Evolutionary conservation across 2,113 vertebrate species (phyloP).

Genomic region (Sus scrofa): DNA sequence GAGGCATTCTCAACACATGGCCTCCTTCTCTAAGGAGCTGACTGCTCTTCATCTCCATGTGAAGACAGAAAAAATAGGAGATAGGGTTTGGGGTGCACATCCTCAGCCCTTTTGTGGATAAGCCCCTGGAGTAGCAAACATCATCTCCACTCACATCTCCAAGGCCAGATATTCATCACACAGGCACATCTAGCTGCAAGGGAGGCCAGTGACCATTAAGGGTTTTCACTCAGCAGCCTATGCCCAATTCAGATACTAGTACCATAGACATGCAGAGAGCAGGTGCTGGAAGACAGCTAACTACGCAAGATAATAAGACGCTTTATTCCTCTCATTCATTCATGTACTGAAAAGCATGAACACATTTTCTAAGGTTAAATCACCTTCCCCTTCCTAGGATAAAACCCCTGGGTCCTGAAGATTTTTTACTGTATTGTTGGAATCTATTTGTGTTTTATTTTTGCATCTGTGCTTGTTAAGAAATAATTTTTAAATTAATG

Average conservation of each 20-base stretch:
- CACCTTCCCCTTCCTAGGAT: not conserved
- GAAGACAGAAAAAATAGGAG: not conserved
- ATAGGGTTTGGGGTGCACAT: not conserved
- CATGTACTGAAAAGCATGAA: not conserved
- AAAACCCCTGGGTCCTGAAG: not conserved
- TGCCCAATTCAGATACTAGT: not conserved
- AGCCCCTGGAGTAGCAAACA: not conserved
- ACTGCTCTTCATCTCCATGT: not conserved
- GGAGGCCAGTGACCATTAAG: not conserved
- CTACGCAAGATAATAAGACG: not conserved
- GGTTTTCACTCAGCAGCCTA: not conserved
- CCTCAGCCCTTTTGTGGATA: not conserved
- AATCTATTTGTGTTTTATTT: slow-evolving; percentile 21
- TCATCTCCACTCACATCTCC: not conserved
- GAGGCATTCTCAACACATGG: not conserved
- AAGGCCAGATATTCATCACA: not conserved
- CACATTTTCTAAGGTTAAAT: not conserved
- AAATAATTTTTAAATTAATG: not conserved
- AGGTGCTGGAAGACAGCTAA: not conserved
- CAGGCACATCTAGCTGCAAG: not conserved
- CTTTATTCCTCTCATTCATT: slow-evolving; percentile 17
- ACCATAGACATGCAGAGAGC: not conserved
- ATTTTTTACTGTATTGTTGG: not conserved
- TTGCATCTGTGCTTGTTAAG: slow-evolving; percentile 10
- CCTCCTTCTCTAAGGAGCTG: not conserved